Conservation (phyloP, 2,888 invertebrate genomes). For the Pyrrhosoma nymphula region DNA sequence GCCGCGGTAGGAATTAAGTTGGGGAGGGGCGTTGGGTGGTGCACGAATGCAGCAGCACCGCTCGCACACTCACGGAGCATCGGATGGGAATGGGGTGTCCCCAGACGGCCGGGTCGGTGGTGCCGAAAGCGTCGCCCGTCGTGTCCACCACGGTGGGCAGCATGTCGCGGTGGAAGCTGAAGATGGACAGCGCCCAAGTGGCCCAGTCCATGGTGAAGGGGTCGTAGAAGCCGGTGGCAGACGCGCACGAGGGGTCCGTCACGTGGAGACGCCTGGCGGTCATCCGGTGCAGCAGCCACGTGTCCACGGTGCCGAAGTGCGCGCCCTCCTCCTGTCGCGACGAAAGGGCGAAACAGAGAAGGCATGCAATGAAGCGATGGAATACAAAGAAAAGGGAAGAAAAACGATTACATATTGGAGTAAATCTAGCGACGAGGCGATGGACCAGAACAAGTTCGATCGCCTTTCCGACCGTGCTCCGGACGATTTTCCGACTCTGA, state of each 20-base stretch:
- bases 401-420: too few relatives aligned
- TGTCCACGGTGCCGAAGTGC: constrained; percentile 93
- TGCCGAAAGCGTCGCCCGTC: constrained; percentile 86
- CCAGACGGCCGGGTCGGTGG: constrained; percentile 84
- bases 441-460: too few relatives aligned
- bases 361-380: background rate
- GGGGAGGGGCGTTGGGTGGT: too few relatives aligned
- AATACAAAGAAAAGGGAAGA: too few relatives aligned
- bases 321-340: constrained; percentile 70
- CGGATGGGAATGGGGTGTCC: constrained; percentile 89
- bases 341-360: background rate
- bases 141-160: constrained; percentile 91
- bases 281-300: constrained; percentile 94
- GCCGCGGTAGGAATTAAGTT: too few relatives aligned
- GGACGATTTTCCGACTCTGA: too few relatives aligned
- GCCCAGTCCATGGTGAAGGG: constrained; percentile 95
- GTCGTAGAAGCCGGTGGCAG: constrained; percentile 95
- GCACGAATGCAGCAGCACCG: too few relatives aligned
- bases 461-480: too few relatives aligned
- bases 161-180: constrained; percentile 87
- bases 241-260: constrained; percentile 94
- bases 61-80: constrained; percentile 83
- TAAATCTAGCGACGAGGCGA: too few relatives aligned
- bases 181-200: constrained; percentile 83
- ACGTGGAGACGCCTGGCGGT: constrained; percentile 84